Evolutionary conservation across 2,888 invertebrate genomes (phyloP).

Genomic region (Microplitis manilae): DNA sequence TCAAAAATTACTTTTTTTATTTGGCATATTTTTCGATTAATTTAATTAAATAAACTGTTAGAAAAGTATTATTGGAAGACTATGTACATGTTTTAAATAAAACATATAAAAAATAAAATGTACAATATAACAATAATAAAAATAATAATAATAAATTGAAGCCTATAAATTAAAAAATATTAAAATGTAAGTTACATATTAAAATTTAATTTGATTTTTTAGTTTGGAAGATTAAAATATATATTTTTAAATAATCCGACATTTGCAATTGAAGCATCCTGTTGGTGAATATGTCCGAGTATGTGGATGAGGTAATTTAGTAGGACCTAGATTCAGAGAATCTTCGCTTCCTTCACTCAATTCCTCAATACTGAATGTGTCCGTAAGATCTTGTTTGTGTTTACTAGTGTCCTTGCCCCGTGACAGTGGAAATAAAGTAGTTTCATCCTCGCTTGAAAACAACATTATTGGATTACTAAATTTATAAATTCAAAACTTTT

Average conservation of each 20-base stretch:
- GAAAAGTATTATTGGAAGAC: neutral
- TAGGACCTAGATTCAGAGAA: conserved; percentile 65
- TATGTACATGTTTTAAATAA: neutral
- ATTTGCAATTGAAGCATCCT: conserved; percentile 66
- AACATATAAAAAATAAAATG: conserved; percentile 11
- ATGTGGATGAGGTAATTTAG: conserved; percentile 61
- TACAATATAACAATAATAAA: too few species aligned
- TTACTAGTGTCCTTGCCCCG: conserved; percentile 62
- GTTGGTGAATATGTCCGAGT: conserved; percentile 63
- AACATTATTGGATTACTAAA: conserved; percentile 15
- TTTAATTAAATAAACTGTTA: conserved; percentile 3
- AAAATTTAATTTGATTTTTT: conserved; percentile 6
- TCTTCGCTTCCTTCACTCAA: conserved; percentile 69
- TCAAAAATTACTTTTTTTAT: neutral
- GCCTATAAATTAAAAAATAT: neutral
- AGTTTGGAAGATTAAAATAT: neutral
- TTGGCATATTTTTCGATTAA: neutral
- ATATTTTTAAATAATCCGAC: conserved; percentile 62
- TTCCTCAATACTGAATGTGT: conserved; percentile 76
- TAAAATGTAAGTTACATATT: neutral
- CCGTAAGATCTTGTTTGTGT: conserved; percentile 74
- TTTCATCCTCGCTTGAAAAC: conserved; percentile 67
- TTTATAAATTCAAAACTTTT: conserved; percentile 10
- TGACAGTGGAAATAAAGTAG: conserved; percentile 70
- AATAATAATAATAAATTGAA: neutral